Evolutionary conservation across 1,140 invertebrate species (phyloP).

Genomic region (Zaprionus lachaisei): DNA sequence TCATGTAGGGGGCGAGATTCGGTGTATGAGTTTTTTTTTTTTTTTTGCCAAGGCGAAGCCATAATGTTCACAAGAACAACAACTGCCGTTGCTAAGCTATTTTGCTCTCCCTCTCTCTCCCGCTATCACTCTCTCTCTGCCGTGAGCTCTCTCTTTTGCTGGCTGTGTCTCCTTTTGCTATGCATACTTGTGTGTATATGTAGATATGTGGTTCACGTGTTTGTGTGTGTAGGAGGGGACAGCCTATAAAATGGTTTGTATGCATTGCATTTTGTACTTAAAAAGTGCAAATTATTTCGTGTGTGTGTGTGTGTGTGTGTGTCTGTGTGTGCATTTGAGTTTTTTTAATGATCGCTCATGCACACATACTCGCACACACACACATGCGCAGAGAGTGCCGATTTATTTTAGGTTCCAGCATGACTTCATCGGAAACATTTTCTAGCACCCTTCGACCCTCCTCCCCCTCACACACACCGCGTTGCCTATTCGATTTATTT

Average conservation of each 20-base stretch:
- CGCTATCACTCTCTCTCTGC: conserved; percentile 12
- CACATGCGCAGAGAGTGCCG: conserved; percentile 22
- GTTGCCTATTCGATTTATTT: conserved; percentile 32
- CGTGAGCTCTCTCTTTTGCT: conserved; percentile 18
- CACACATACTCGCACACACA: conserved; percentile 4
- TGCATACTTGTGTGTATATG: conserved; percentile 6
- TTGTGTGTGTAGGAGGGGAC: conserved; percentile 31
- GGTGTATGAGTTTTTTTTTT: conserved; percentile 40
- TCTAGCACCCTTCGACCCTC: conserved; percentile 28
- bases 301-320: conserved; percentile 42
- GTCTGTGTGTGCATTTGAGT: conserved; percentile 16
- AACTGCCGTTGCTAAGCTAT: conserved; percentile 69
- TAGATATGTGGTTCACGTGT: not conserved
- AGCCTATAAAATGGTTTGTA: conserved; percentile 53
- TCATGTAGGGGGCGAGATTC: conserved; percentile 63
- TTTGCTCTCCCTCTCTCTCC: conserved; percentile 10
- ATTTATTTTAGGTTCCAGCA: conserved; percentile 77
- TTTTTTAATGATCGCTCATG: conserved; percentile 67
- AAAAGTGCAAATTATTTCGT: conserved; percentile 73
- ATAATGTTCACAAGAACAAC: conserved; percentile 67
- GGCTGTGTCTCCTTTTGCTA: conserved; percentile 38
- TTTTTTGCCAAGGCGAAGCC: conserved; percentile 64
- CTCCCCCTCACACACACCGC: not conserved
- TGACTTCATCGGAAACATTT: conserved; percentile 73
- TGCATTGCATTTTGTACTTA: conserved; percentile 72